Conservation (phyloP, 2,797 vertebrate species). For the Octomys mimax region DNA sequence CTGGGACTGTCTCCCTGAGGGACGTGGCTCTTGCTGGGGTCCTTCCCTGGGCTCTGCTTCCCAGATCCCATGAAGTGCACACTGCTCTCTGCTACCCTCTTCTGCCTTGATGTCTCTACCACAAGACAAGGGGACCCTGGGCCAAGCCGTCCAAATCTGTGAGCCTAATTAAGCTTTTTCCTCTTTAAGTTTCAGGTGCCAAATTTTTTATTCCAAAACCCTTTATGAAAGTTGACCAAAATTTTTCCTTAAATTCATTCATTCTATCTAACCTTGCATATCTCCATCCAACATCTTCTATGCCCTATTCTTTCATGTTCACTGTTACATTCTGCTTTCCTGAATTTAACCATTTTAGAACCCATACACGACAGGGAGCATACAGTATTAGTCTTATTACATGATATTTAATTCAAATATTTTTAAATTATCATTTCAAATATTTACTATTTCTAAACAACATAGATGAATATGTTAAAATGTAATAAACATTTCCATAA, state of each 20-base stretch:
- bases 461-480: neutral
- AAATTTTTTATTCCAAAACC: neutral
- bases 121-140: neutral
- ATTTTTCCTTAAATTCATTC: neutral
- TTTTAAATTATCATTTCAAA: neutral
- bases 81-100: too few species aligned
- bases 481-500: neutral
- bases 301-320: rapidly evolving
- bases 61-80: neutral
- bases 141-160: neutral
- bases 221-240: neutral
- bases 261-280: neutral
- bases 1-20: neutral
- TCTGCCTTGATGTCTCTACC: neutral
- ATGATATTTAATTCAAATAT: neutral
- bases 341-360: neutral
- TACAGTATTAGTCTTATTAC: neutral
- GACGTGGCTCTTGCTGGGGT: neutral
- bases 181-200: neutral
- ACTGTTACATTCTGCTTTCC: neutral
- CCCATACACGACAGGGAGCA: too few species aligned
- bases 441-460: neutral
- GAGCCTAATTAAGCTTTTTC: neutral
- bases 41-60: neutral
- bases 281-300: neutral